Evolutionary conservation across 30 jellyfish, hydroid and myxozoan species (phyloP).

Genomic region (Cassiopea xamachana): DNA sequence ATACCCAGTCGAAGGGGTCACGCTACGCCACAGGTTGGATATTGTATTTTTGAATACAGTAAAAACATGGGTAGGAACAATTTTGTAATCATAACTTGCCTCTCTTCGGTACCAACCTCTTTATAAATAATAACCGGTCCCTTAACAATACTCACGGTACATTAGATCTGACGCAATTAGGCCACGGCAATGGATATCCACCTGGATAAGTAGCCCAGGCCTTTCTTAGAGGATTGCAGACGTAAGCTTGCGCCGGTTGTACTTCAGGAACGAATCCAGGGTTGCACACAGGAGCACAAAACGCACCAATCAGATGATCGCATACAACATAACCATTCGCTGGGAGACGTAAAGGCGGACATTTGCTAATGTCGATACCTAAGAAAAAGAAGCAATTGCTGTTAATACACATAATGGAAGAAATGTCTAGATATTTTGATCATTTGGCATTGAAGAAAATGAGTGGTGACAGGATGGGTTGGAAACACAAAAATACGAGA

Average conservation of each 20-base stretch:
- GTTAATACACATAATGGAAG: too few species aligned
- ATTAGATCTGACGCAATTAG: constrained; percentile 74
- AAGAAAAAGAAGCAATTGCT: neutral
- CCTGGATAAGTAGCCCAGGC: constrained; percentile 98
- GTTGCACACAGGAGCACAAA: constrained; percentile 95
- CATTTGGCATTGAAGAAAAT: too few species aligned
- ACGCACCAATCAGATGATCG: constrained; percentile 93
- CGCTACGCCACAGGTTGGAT: too few species aligned
- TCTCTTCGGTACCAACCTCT: neutral
- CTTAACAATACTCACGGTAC: constrained; percentile 42
- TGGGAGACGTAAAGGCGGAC: constrained; percentile 88
- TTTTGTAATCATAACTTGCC: too few species aligned
- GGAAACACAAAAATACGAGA: too few species aligned
- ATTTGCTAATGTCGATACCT: constrained; percentile 73
- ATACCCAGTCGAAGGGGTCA: too few species aligned
- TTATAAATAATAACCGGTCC: neutral
- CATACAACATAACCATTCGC: constrained; percentile 94
- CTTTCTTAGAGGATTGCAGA: constrained; percentile 86
- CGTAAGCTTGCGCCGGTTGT: constrained; percentile 96
- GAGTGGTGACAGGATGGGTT: too few species aligned
- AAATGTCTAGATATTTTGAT: too few species aligned
- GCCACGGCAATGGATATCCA: constrained; percentile 97
- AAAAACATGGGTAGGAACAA: too few species aligned
- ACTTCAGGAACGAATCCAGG: constrained; percentile 77
- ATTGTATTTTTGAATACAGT: too few species aligned